Evolutionary conservation across 1,140 invertebrate genomes (phyloP).

Genomic region (Bombus waltoni): DNA sequence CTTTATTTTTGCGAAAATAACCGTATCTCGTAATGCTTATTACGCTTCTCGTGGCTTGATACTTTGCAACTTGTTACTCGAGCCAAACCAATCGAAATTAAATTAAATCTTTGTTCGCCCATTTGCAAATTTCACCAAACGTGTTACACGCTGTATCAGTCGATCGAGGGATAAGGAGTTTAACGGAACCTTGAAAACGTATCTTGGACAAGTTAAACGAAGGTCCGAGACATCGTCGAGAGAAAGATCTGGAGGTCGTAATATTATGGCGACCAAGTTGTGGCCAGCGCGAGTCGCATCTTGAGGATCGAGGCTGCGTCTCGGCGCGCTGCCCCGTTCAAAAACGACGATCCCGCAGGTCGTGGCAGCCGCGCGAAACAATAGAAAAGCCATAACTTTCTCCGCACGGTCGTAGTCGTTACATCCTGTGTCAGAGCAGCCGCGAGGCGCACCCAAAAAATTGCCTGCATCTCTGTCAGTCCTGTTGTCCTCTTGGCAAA

Average conservation of each 20-base stretch:
- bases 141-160: neutral
- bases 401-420: conserved; percentile 60
- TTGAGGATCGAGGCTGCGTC: conserved; percentile 6
- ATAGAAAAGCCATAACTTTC: conserved; percentile 81
- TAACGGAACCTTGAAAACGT: neutral
- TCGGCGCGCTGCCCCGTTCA: conserved; percentile 44
- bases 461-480: conserved; percentile 31
- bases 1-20: too few relatives aligned
- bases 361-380: conserved; percentile 74
- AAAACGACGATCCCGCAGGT: conserved; percentile 54
- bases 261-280: conserved; percentile 15
- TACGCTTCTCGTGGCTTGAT: neutral
- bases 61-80: too few relatives aligned
- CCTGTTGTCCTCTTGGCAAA: neutral
- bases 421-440: conserved; percentile 59
- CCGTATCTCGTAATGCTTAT: too few relatives aligned
- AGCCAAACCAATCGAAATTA: neutral
- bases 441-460: conserved; percentile 57
- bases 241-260: neutral
- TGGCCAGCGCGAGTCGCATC: conserved; percentile 3
- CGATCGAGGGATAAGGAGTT: neutral
- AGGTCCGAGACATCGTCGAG: neutral
- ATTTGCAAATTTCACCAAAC: neutral
- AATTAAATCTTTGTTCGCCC: neutral
- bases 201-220: neutral